Evolutionary conservation across 2,113 vertebrate genomes (phyloP).

Genomic region (Rhabdomys dilectus): DNA sequence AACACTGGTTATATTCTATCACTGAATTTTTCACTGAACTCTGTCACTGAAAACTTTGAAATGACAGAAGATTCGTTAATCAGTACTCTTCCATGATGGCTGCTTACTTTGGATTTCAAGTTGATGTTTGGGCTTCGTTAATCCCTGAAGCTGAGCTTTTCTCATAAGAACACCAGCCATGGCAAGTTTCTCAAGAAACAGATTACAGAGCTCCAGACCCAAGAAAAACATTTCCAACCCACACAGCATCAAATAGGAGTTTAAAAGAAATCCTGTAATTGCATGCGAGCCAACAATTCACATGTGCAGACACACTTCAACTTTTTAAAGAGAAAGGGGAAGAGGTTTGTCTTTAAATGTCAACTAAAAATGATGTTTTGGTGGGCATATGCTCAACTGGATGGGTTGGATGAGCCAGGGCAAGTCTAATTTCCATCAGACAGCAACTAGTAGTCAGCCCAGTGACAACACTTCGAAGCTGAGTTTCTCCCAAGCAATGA

Average conservation of each 20-base stretch:
- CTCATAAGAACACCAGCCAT: constrained; percentile 80
- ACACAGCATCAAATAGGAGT: constrained; percentile 71
- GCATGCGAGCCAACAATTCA: constrained; percentile 20
- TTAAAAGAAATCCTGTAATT: constrained; percentile 75
- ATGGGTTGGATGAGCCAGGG: not conserved
- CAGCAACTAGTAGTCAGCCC: not conserved
- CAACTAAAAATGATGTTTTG: constrained; percentile 61
- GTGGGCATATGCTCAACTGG: constrained; percentile 28
- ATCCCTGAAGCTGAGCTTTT: constrained; percentile 75
- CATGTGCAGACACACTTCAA: constrained; percentile 34
- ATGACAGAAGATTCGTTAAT: constrained; percentile 72
- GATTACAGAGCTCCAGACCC: constrained; percentile 79
- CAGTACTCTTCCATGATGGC: constrained; percentile 77
- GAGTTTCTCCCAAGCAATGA: constrained; percentile 18
- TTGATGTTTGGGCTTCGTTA: constrained; percentile 74
- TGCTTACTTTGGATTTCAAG: constrained; percentile 82
- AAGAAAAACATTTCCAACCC: constrained; percentile 85
- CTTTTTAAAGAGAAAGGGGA: constrained; percentile 37
- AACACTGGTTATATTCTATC: constrained; percentile 12
- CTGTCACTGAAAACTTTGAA: constrained; percentile 53
- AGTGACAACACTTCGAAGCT: not conserved
- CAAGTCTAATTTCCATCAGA: not conserved
- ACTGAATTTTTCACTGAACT: constrained; percentile 24
- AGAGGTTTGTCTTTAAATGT: constrained; percentile 64
- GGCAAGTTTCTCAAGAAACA: constrained; percentile 75